Conservation (phyloP, 2,888 invertebrate species). For the Calliphora vomitoria region DNA sequence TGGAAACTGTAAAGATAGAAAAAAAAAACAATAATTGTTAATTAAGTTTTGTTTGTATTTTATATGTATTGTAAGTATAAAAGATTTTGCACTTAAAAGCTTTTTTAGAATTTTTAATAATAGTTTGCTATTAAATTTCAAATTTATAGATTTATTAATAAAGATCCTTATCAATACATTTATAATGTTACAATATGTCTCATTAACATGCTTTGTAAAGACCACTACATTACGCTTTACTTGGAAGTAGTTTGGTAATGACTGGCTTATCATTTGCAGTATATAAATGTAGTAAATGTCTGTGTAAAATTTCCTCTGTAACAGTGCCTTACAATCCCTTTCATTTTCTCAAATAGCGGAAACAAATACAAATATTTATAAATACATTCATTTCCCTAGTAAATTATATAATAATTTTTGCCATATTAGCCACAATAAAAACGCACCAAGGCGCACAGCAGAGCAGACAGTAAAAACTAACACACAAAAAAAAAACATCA, state of each 20-base stretch:
- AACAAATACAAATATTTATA: conserved; percentile 10
- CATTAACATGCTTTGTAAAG: too few relatives aligned
- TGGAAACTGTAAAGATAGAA: conserved; percentile 58
- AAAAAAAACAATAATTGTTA: background rate
- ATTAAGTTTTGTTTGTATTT: background rate
- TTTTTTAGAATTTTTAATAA: background rate
- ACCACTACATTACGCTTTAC: too few relatives aligned
- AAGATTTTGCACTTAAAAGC: background rate
- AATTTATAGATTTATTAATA: too few relatives aligned
- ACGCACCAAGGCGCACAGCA: conserved; percentile 34
- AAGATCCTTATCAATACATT: too few relatives aligned
- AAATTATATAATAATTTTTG: conserved; percentile 45
- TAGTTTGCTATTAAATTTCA: too few relatives aligned
- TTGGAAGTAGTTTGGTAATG: too few relatives aligned
- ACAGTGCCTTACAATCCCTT: background rate
- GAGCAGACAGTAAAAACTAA: background rate
- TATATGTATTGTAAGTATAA: background rate
- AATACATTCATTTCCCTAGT: background rate
- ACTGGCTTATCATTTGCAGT: too few relatives aligned
- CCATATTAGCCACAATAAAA: conserved; percentile 41
- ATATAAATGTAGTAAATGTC: too few relatives aligned
- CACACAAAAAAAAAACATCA: background rate
- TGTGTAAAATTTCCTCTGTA: too few relatives aligned
- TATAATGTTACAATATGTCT: too few relatives aligned
- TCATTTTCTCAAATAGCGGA: conserved; percentile 6